A percentile compares a stretch with the other conserved stretches of the same genome.
Evolutionary conservation across 2,797 vertebrate species (phyloP).

Genomic region (Luscinia megarhynchos): DNA sequence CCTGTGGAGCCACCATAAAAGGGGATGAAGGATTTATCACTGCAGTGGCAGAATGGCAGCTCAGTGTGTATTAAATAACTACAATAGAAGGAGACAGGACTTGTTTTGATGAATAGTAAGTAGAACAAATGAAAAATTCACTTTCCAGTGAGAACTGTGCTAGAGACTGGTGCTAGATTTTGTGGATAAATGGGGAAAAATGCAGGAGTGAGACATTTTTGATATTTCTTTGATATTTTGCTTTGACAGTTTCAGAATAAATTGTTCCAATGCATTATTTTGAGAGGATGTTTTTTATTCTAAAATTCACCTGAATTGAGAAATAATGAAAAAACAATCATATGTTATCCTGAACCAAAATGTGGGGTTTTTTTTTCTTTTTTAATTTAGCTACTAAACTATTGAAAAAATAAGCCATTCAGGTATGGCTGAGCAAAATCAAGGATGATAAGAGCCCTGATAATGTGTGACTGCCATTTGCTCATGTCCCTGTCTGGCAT

Average conservation of each 20-base stretch:
- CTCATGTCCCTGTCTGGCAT: background rate
- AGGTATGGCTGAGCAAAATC: background rate
- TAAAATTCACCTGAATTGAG: background rate
- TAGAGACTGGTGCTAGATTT: background rate
- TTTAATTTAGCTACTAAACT: constrained; percentile 11
- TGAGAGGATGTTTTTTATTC: background rate
- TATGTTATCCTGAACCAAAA: background rate
- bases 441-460: constrained; percentile 27
- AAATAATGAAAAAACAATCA: background rate
- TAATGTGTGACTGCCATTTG: background rate
- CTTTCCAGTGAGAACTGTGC: background rate
- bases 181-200: constrained; percentile 4
- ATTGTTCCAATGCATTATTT: constrained; percentile 1
- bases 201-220: background rate
- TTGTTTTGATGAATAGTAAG: constrained; percentile 52
- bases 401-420: constrained; percentile 7
- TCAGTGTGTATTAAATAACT: constrained; percentile 53
- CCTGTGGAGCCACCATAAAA: background rate
- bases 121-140: constrained; percentile 43
- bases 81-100: constrained; percentile 28
- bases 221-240: constrained; percentile 4
- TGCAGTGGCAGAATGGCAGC: background rate
- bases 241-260: constrained; percentile 15
- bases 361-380: background rate
- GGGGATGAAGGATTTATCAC: constrained; percentile 57